Evolutionary conservation across 2,797 vertebrate species (phyloP).

Genomic region (Hydrocynus forskahlii): DNA sequence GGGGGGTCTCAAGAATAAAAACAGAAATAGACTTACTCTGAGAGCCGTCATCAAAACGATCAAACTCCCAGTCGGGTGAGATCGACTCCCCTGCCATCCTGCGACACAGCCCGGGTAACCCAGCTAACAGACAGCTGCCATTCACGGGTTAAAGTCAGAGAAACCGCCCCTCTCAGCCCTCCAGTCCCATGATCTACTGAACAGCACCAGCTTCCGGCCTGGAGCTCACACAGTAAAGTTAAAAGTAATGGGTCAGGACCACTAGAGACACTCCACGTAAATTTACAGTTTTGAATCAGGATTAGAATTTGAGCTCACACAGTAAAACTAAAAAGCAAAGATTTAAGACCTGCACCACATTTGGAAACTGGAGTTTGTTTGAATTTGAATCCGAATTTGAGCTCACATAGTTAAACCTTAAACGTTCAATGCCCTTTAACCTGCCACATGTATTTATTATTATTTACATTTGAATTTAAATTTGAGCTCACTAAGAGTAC

Average conservation of each 20-base stretch:
- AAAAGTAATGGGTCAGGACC: slow-evolving; percentile 14
- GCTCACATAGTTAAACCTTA: too few species aligned
- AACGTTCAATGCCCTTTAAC: too few species aligned
- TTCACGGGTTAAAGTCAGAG: neutral
- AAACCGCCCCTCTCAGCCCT: neutral
- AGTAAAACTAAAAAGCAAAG: too few species aligned
- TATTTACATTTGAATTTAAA: too few species aligned
- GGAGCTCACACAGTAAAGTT: neutral
- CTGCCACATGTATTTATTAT: too few species aligned
- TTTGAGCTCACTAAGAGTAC: too few species aligned
- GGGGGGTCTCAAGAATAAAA: neutral
- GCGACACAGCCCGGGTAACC: slow-evolving; percentile 1
- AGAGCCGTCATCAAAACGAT: slow-evolving; percentile 95
- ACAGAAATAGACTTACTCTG: slow-evolving; percentile 83
- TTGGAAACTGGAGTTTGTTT: too few species aligned
- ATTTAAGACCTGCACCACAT: too few species aligned
- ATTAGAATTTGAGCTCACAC: too few species aligned
- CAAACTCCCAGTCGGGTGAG: slow-evolving; percentile 95
- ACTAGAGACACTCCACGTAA: too few species aligned
- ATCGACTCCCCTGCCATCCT: slow-evolving; percentile 86
- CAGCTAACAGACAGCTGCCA: slow-evolving; percentile 12
- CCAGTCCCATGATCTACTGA: slow-evolving; percentile 18
- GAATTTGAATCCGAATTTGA: too few species aligned
- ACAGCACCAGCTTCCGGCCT: neutral
- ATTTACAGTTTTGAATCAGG: too few species aligned